Evolutionary conservation across 2,113 vertebrate species (phyloP), one percentile per base, ranked within the genome.

Genomic region (Lasiurus cinereus): DNA sequence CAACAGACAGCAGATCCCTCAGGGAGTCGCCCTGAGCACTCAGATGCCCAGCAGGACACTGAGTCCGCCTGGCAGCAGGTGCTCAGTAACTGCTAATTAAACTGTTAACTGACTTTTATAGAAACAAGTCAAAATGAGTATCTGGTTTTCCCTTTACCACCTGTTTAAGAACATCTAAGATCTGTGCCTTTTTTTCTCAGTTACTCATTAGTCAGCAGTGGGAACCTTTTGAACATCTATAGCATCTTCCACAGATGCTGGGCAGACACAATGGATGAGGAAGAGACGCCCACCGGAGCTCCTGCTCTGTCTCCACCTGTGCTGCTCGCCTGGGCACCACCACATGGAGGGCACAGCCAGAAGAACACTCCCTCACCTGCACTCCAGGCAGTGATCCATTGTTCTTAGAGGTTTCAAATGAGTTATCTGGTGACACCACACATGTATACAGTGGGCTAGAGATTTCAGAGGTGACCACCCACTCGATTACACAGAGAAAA

Each of bases 261-360:
- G 8, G 21, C 12, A 70, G n/a, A 36, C 24, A 27, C 31, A 54
- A 29, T 9, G 27, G 11, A 84, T 2, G 29, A 83, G 22, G 2
- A 39, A 39, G 2, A 39, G 39, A 13, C 24, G 5, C n/a, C 50
- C 0, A 36, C 1, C 0, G 43, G 36, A 19, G 29, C 14, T 8
- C 6, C n/a, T 0, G 1, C 54, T 39, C 67, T 6, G 1, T 46
- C 27, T 48, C 86, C 1, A 4, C n/a, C 50, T 15, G 6, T 0
- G 0, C 91, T 21, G 13, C 11, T 33, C 1, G 36, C 36, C 54
- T 21, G 62, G 62, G 77, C 3, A 29, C 27, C 62, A 10, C 0
- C 1, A 19, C 27, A 29, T 9, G 50, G 5, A 43, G 3, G 10
- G 4, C 33, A 36, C 12, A 70, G 18, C 13, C 50, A 1, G 19